phyloP scores from a whole-genome alignment of 2,797 vertebrate species.

The Podarcis siculus region DNA sequence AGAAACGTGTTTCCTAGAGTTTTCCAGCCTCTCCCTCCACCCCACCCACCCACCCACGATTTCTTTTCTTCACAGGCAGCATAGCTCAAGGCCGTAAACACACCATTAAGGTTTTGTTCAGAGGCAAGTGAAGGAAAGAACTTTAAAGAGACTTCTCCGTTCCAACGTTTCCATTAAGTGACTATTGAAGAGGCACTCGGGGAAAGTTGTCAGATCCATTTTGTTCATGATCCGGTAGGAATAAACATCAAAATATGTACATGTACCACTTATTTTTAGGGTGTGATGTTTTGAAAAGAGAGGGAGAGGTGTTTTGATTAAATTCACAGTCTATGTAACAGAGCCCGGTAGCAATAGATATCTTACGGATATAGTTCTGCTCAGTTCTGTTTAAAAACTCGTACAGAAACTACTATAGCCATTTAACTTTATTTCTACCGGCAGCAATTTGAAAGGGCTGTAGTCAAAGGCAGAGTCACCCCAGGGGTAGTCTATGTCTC shows the following conservation, averaged over 20 bases:
- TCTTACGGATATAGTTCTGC: background rate
- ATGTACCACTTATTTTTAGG: slow-evolving; percentile 23
- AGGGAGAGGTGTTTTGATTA: background rate
- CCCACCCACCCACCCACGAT: background rate
- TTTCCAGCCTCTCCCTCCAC: slow-evolving; percentile 47
- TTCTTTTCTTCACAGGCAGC: slow-evolving; percentile 22
- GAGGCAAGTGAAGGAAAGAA: background rate
- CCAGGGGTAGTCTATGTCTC: background rate
- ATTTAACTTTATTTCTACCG: background rate
- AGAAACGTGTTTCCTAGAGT: slow-evolving; percentile 67
- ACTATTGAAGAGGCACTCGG: accelerated
- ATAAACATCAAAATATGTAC: background rate
- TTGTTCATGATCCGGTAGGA: background rate
- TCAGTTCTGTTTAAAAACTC: background rate
- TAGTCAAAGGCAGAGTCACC: background rate
- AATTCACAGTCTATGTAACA: background rate
- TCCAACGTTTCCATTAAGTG: slow-evolving; percentile 5
- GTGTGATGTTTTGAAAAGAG: background rate
- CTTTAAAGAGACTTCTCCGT: background rate
- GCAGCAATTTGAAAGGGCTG: background rate
- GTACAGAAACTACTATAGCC: background rate
- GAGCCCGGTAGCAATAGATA: background rate
- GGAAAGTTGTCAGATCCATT: background rate
- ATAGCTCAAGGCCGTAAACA: slow-evolving; percentile 27
- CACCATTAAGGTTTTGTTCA: background rate